A percentile compares a stretch with the other conserved stretches of the same genome.
These are phyloP conservation scores for Pseudochirops corinnae DNA, from an alignment of 2,797 vertebrate species.

Conservation along the genomic window DNA sequence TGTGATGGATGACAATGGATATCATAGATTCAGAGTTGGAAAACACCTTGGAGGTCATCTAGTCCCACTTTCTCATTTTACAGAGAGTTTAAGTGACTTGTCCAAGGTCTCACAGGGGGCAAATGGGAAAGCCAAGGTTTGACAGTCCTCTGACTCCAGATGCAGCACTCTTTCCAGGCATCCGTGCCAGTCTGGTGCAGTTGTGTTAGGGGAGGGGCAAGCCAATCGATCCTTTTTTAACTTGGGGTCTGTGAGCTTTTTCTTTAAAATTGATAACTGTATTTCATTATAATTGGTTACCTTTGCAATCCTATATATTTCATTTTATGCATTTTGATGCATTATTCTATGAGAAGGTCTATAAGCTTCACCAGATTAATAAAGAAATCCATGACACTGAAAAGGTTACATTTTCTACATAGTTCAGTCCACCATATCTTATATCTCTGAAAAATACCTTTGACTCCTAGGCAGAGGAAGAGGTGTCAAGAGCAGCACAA, in stretches of 20 bases:
- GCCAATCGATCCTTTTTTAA: neutral
- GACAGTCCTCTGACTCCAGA: neutral
- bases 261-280: slow-evolving; percentile 27
- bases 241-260: neutral
- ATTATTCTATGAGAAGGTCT: neutral
- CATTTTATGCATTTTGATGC: neutral
- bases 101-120: neutral
- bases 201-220: neutral
- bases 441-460: neutral
- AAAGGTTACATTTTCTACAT: neutral
- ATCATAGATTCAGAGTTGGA: neutral
- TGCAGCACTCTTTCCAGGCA: neutral
- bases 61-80: neutral
- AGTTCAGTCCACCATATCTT: neutral
- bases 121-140: neutral
- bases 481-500: neutral
- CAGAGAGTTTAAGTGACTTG: neutral
- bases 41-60: neutral
- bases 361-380: neutral
- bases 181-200: neutral
- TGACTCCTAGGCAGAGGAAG: neutral
- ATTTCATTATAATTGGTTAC: slow-evolving; percentile 1
- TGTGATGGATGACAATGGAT: neutral
- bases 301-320: slow-evolving; percentile 20
- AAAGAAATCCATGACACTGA: neutral